Evolutionary conservation across 2,888 invertebrate species (phyloP), one percentile per base, ranked within the genome.

Genomic region (Cacoxenus indagator): DNA sequence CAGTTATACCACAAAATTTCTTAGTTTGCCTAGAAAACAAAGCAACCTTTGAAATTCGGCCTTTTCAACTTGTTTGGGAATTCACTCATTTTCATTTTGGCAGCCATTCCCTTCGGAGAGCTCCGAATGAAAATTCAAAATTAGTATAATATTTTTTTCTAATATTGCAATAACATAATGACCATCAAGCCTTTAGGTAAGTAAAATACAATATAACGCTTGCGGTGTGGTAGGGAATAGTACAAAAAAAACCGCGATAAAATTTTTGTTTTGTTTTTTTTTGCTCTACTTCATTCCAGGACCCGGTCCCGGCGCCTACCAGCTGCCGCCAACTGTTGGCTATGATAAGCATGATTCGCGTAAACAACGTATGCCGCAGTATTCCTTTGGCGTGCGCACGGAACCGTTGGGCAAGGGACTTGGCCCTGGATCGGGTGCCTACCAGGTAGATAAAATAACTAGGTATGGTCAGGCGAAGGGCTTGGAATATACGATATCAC

Each of bases 291-390:
- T n/a, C n/a, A n/a, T n/a, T n/a, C n/a, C 88, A 85, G 92, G 92
- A 68, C 92, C 92, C 73, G 92, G 92, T 64, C 92, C 92, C 17
- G 90, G 89, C 14, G 89, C 89, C 29, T 92, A 92, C 77, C 81
- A 86, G 76, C 85, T 92, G 51, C 91, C 91, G 22, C 81, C 91
- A 1, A 88, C 90, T 11, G 88, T 91, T 5, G 92, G 92, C 5
- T 91, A 89, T 75, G 84, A 88, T 0, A 86, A 89, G 4, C 92
- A 92, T 81, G 92, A 92, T 83, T 84, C 87, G 17, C 89, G 91
- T 0, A 89, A 88, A 57, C 85, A 87, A 65, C 88, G 91, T 37
- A 86, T 89, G 78, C 92, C 88, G 0, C 85, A 86, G 67, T 88
- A 85, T 70, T 84, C 88, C 4, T 84, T 88, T 65, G 86, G 85